Evolutionary conservation across 2,113 vertebrate species (phyloP).

Genomic region (Lanius ludovicianus): DNA sequence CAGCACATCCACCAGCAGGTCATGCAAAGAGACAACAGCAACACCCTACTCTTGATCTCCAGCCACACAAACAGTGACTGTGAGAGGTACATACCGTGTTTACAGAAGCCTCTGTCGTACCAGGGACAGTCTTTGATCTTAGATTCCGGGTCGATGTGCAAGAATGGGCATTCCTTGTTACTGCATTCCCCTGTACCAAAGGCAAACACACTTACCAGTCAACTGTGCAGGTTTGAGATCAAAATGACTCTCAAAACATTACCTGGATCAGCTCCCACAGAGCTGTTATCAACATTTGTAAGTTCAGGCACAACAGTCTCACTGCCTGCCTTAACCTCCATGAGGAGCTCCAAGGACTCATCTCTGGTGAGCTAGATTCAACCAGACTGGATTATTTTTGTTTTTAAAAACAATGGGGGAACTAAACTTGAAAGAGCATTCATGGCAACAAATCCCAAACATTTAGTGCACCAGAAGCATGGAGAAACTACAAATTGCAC

Average conservation of each 20-base stretch:
- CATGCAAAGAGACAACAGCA: not conserved
- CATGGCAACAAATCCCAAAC: conserved; percentile 7
- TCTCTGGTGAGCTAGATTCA: not conserved
- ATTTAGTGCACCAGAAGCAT: conserved; percentile 29
- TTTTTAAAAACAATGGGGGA: not conserved
- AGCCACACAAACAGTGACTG: not conserved
- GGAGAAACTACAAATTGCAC: conserved; percentile 49
- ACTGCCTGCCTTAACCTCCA: conserved; percentile 12
- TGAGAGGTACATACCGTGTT: conserved; percentile 84
- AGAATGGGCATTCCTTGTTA: conserved; percentile 98
- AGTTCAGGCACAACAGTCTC: not conserved
- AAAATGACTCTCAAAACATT: not conserved
- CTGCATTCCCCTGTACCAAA: conserved; percentile 91
- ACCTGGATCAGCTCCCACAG: not conserved
- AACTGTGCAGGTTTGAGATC: not conserved
- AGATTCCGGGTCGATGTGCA: conserved; percentile 98
- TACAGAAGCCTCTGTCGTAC: conserved; percentile 98
- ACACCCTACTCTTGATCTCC: not conserved
- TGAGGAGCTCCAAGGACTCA: not conserved
- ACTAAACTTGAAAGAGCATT: conserved; percentile 7
- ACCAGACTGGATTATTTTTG: not conserved
- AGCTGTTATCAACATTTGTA: not conserved
- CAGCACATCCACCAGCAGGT: not conserved
- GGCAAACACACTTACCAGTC: conserved; percentile 4
- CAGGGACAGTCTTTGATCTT: conserved; percentile 99